Conservation (phyloP, 1,140 invertebrate species). For the Globodera rostochiensis region DNA sequence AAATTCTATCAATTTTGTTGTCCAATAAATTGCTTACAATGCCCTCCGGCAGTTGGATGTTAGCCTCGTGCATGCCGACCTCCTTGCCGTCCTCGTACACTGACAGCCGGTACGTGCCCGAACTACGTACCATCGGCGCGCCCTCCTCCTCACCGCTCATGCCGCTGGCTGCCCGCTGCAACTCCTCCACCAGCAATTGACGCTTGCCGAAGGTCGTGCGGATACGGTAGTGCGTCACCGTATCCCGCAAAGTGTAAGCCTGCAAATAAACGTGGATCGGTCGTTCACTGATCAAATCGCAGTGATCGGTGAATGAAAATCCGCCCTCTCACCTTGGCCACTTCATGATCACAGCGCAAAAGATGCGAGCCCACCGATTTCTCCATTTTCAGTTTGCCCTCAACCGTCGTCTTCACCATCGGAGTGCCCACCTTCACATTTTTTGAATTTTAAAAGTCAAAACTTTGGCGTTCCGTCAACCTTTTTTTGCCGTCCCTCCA, state of each 20-base stretch:
- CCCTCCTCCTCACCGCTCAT: slow-evolving; percentile 23
- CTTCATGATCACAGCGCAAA: slow-evolving; percentile 39
- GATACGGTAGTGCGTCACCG: slow-evolving; percentile 51
- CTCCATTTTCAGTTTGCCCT: slow-evolving; percentile 56
- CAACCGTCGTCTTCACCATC: slow-evolving; percentile 51
- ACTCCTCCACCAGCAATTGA: slow-evolving; percentile 48
- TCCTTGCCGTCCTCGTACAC: slow-evolving; percentile 54
- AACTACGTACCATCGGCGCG: slow-evolving; percentile 31
- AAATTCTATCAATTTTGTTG: not conserved
- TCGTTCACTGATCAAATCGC: not conserved
- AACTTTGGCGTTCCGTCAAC: slow-evolving; percentile 37
- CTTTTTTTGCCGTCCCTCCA: slow-evolving; percentile 28
- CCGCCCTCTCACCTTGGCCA: slow-evolving; percentile 36
- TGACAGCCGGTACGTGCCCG: slow-evolving; percentile 49
- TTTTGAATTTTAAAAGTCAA: not conserved
- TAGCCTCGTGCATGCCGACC: slow-evolving; percentile 51
- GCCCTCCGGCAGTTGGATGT: slow-evolving; percentile 51
- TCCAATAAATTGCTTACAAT: slow-evolving; percentile 39
- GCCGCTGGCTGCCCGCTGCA: slow-evolving; percentile 24
- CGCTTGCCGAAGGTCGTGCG: slow-evolving; percentile 46
- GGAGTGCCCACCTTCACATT: slow-evolving; percentile 28
- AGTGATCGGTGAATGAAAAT: not conserved
- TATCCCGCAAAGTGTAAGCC: slow-evolving; percentile 54
- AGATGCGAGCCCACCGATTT: slow-evolving; percentile 49
- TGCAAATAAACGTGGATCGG: not conserved